These are phyloP conservation scores for Paratrypauchen microcephalus DNA, from an alignment of 2,797 vertebrate genomes.

Conservation along the genomic window DNA sequence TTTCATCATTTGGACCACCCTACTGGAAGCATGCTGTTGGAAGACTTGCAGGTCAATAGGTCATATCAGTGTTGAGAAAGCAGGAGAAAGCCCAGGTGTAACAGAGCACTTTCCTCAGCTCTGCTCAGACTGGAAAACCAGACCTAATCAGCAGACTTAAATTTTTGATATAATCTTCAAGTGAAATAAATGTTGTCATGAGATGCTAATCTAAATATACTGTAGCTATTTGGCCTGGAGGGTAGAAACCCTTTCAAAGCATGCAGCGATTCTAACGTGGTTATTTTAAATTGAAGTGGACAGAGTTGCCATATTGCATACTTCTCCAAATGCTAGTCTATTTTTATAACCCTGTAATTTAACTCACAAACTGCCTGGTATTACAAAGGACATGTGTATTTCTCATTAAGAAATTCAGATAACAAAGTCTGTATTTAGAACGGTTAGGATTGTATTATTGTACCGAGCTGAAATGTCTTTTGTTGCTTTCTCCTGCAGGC, in stretches of 20 bases:
- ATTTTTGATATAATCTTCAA: neutral
- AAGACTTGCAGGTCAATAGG: neutral
- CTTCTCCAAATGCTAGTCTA: neutral
- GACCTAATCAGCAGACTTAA: neutral
- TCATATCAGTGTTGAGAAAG: too few relatives aligned
- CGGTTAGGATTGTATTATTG: neutral
- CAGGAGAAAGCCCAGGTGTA: neutral
- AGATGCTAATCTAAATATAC: neutral
- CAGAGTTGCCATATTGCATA: neutral
- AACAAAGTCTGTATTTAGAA: neutral
- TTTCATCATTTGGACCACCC: too few relatives aligned
- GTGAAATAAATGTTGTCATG: neutral
- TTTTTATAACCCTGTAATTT: neutral
- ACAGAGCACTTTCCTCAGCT: constrained; percentile 15
- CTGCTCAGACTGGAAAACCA: neutral
- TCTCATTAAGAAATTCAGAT: neutral
- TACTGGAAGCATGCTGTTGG: neutral
- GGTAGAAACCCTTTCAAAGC: neutral
- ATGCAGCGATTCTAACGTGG: neutral
- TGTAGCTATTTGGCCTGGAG: neutral
- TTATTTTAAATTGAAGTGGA: neutral
- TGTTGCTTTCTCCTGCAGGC: constrained; percentile 27
- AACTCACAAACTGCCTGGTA: neutral
- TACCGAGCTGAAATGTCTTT: neutral
- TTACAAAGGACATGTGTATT: neutral